Evolutionary conservation across 2,797 vertebrate species (phyloP).

Genomic region (Pantherophis vulpinus): DNA sequence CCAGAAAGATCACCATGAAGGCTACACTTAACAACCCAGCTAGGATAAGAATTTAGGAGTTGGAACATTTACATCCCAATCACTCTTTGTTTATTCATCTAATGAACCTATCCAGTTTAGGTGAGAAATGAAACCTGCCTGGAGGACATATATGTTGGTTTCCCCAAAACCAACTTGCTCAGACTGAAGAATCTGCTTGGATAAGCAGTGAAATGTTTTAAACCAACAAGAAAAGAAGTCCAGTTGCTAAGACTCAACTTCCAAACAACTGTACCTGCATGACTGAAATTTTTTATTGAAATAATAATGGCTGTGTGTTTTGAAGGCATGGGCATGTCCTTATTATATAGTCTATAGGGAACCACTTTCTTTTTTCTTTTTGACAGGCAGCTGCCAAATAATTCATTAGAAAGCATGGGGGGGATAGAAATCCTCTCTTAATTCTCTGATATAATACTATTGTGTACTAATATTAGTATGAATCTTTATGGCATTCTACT

Average conservation of each 20-base stretch:
- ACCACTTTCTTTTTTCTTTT: not conserved
- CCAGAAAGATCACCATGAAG: not conserved
- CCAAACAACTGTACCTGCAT: not conserved
- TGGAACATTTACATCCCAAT: not conserved
- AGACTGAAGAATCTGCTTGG: not conserved
- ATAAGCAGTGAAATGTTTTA: not conserved
- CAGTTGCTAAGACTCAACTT: not conserved
- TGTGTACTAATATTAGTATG: not conserved
- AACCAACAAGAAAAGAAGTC: not conserved
- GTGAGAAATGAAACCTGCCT: not conserved
- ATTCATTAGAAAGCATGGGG: not conserved
- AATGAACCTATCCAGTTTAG: not conserved
- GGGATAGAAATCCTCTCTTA: not conserved
- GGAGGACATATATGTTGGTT: not conserved
- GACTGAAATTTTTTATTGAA: not conserved
- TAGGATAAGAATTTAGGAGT: not conserved
- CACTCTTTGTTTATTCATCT: not conserved
- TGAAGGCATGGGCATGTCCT: not conserved
- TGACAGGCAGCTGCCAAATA: not conserved
- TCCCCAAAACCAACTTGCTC: not conserved
- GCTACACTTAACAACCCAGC: not conserved
- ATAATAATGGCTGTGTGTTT: not conserved
- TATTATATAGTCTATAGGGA: conserved; percentile 17
- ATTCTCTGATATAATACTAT: not conserved
- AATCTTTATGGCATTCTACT: not conserved